Conservation (phyloP, 2,797 vertebrate genomes). For the Hozukius guyotensis region DNA sequence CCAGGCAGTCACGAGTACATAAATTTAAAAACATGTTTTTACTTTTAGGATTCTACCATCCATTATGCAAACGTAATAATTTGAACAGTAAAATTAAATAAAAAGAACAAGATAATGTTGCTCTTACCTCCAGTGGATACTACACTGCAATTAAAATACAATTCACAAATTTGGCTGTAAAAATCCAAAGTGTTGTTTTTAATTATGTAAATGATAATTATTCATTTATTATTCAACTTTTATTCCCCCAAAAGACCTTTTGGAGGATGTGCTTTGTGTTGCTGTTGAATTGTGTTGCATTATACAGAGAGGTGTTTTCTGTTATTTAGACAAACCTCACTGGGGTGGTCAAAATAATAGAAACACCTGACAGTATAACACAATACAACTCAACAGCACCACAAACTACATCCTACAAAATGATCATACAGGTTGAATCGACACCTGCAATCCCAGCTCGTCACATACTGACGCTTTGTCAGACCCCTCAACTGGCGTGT, state of each 20-base stretch:
- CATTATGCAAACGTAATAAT: neutral
- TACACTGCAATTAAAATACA: neutral
- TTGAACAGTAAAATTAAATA: neutral
- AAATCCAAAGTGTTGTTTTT: neutral
- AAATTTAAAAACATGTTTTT: neutral
- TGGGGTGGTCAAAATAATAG: too few species aligned
- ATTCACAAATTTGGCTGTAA: neutral
- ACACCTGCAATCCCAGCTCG: too few species aligned
- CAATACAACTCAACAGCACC: too few species aligned
- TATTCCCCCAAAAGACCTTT: neutral
- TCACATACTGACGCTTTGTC: too few species aligned
- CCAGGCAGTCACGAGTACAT: neutral
- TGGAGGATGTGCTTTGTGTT: neutral
- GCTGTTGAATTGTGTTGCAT: neutral
- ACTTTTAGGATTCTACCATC: neutral
- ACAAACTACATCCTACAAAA: too few species aligned
- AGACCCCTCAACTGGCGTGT: too few species aligned
- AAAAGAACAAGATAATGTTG: neutral
- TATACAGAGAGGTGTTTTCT: too few species aligned
- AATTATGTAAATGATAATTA: neutral
- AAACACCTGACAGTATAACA: too few species aligned
- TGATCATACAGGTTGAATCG: too few species aligned
- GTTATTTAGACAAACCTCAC: too few species aligned
- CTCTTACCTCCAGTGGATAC: neutral
- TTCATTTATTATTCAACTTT: neutral